Conservation (phyloP, 2,113 vertebrate species). For the Eolophus roseicapilla region DNA sequence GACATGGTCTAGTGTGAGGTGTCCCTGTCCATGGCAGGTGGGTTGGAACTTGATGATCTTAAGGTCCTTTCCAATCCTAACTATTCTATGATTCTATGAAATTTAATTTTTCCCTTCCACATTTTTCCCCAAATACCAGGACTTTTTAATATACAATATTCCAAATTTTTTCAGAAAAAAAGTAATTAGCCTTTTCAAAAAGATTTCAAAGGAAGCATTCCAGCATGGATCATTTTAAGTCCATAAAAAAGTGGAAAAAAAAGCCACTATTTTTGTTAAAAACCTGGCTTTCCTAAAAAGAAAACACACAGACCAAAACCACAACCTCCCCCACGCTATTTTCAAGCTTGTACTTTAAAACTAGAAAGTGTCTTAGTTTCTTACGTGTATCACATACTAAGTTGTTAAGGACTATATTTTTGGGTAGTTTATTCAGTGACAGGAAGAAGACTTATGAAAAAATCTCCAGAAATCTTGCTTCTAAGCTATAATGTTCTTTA, state of each 20-base stretch:
- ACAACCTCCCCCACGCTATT: not conserved
- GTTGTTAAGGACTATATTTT: not conserved
- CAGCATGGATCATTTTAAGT: not conserved
- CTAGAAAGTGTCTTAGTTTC: not conserved
- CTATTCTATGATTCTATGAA: not conserved
- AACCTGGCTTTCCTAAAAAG: not conserved
- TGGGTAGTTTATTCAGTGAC: not conserved
- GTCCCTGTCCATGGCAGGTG: not conserved
- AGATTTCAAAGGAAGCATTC: not conserved
- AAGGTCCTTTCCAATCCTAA: not conserved
- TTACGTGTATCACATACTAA: not conserved
- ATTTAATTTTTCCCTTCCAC: not conserved
- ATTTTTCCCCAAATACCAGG: not conserved
- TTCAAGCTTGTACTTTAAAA: not conserved
- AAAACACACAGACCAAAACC: not conserved
- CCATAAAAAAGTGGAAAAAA: not conserved
- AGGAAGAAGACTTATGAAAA: not conserved
- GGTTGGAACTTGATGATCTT: not conserved
- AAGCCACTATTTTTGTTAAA: not conserved
- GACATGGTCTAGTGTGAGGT: too few species aligned
- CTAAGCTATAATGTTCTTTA: not conserved
- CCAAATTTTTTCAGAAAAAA: not conserved
- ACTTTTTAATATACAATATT: accelerated
- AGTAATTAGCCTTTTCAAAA: not conserved
- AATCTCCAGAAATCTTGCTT: not conserved